Base-by-base conservation (phyloP, 2,113 vertebrate species). In the Nothocercus nigrocapillus region DNA sequence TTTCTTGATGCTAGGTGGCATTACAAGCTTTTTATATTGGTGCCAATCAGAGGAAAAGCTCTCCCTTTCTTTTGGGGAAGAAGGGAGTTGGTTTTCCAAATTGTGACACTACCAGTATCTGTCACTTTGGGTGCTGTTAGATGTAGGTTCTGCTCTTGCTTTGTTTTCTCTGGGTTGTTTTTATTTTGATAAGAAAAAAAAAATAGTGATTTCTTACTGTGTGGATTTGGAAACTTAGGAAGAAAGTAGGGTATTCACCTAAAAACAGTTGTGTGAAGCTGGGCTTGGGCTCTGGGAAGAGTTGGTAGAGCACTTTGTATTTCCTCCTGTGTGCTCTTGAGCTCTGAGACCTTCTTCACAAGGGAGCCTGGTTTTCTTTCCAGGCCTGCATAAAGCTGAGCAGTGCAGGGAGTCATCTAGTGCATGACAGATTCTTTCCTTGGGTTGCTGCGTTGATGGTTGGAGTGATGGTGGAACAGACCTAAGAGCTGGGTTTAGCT, bases 181-280 rank as follows among this genome's bases (percentile, higher is more conserved):
- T 86, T 24, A 6, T 21, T 54, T 58, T 27, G 58, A 18, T 7
- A 49, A 62, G 74, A 88, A 79, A 51, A 28, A 28, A 53, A 54
- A 24, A 34, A 16, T 45, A 27, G 42, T 6, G 9, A 34, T 61
- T 92, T 58, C 63, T 69, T 47, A 17, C 54, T 44, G 36, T 1
- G 32, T 64, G 36, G 67, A 82, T 0, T 30, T n/a, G 36, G 59
- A 27, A 85, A n/a, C 13, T 7, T 19, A 3, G 11, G 72, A 34
- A 25, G 44, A n/a, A 70, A 2, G 21, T 4, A 22, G 49, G 62
- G 47, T 13, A 0, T 18, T 54, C 0, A 2, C 24, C 34, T 63
- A 21, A 32, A 30, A 80, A 67, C 80, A 82, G 51, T 40, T 56
- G 11, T 9, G 4, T 16, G 51, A 58, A 40, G 18, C 45, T 72